phyloP scores from a whole-genome alignment of 2,113 vertebrate species.

The Brachyistius frenatus region DNA sequence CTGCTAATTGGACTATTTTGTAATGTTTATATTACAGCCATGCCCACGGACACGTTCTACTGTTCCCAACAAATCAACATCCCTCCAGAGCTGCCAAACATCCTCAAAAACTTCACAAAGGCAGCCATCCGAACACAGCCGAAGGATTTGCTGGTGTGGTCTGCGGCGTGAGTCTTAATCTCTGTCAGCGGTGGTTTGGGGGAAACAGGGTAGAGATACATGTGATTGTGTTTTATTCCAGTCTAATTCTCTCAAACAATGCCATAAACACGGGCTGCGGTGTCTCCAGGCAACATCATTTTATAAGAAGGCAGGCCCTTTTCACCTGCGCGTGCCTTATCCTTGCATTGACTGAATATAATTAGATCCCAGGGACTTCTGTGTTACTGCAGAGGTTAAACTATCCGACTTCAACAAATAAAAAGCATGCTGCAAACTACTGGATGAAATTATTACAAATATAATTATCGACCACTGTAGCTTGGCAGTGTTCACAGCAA shows the following conservation, averaged over 20 bases:
- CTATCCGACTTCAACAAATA: slow-evolving; percentile 27
- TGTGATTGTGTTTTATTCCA: slow-evolving; percentile 28
- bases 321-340: slow-evolving; percentile 43
- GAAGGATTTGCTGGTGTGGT: slow-evolving; percentile 90
- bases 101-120: slow-evolving; percentile 95
- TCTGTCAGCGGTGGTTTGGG: not conserved
- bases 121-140: slow-evolving; percentile 95
- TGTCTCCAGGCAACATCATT: slow-evolving; percentile 17
- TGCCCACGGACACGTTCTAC: slow-evolving; percentile 92
- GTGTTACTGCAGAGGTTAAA: slow-evolving; percentile 33
- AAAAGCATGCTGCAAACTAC: slow-evolving; percentile 27
- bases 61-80: slow-evolving; percentile 94
- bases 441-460: not conserved
- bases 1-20: slow-evolving; percentile 33
- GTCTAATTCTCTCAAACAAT: slow-evolving; percentile 14
- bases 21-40: slow-evolving; percentile 68
- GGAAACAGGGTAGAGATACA: not conserved
- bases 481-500: slow-evolving; percentile 41
- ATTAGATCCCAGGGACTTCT: slow-evolving; percentile 62
- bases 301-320: slow-evolving; percentile 2
- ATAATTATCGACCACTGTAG: slow-evolving; percentile 12
- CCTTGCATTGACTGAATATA: slow-evolving; percentile 49
- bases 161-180: slow-evolving; percentile 87
- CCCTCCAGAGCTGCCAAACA: slow-evolving; percentile 89
- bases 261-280: slow-evolving; percentile 14